A percentile compares a stretch with the other conserved stretches of the same genome.
Conservation (phyloP, 2,113 vertebrate genomes). For the Sander lucioperca region DNA sequence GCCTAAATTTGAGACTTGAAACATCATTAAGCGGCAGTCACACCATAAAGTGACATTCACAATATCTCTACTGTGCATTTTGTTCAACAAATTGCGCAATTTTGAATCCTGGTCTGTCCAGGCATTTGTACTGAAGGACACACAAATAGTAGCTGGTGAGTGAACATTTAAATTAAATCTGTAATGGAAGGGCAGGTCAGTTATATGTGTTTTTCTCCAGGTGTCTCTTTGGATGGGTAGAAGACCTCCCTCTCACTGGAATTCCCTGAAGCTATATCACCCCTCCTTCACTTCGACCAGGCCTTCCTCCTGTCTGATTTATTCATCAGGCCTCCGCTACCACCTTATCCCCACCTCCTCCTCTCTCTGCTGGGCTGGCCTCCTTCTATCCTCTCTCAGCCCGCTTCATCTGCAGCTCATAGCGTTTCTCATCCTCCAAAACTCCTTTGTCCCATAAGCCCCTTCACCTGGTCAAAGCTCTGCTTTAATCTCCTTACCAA, state of each 20-base stretch:
- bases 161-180: neutral
- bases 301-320: constrained; percentile 25
- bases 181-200: neutral
- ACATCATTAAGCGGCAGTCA: too few relatives aligned
- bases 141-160: neutral
- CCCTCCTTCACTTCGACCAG: neutral
- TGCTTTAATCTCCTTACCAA: constrained; percentile 26
- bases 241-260: constrained; percentile 38
- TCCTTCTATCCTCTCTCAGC: neutral
- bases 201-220: constrained; percentile 44
- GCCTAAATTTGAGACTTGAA: too few relatives aligned
- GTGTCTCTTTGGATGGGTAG: constrained; percentile 48
- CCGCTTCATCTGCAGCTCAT: constrained; percentile 20
- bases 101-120: neutral
- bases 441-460: constrained; percentile 9
- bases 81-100: neutral
- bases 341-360: neutral
- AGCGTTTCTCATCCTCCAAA: constrained; percentile 17
- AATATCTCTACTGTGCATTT: neutral
- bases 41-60: neutral
- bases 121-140: neutral
- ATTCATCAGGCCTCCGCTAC: neutral
- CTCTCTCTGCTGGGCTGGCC: constrained; percentile 15
- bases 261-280: constrained; percentile 31
- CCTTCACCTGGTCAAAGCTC: constrained; percentile 34